Conservation (phyloP, 1,140 invertebrate genomes). For the Caenorhabditis elegans region WBcel235 BX284606.5:10229501-10230000, state of each 20-base stretch:
- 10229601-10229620: neutral
- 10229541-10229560: neutral
- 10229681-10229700: neutral
- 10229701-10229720: too few relatives aligned
- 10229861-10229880: too few relatives aligned
- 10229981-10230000: too few relatives aligned
- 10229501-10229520: neutral
- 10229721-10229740: neutral
- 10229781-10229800: neutral
- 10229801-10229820: neutral
- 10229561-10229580: neutral
- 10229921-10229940: too few relatives aligned
- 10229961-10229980: neutral
- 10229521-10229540: constrained; percentile 15
- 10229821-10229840: neutral
- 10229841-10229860: neutral
- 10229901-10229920: neutral
- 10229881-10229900: neutral
- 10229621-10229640: neutral
- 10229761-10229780: neutral
- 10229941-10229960: too few relatives aligned
- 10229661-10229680: neutral
- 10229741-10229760: neutral
- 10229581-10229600: neutral
- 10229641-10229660: neutral